Base-by-base conservation (phyloP, 2,888 invertebrate genomes). In the Drosophila longiperda region DNA sequence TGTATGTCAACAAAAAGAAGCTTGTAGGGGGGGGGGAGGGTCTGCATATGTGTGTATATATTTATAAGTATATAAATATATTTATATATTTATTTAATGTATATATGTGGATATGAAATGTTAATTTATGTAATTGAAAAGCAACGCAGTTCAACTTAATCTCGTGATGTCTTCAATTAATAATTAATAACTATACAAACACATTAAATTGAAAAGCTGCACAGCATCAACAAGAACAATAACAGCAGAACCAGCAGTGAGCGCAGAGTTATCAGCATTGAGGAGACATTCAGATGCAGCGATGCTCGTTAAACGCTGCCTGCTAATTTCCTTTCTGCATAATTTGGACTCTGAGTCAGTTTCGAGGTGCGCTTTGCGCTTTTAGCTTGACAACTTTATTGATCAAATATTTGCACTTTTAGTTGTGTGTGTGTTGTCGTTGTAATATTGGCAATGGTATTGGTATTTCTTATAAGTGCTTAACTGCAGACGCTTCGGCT, bases 111-210 rank as follows among this genome's bases (percentile, higher is more conserved):
- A 48, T 34, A 40, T 78, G 6, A 29, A 29, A 66, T 87, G 79
- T 80, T 73, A 77, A 73, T 85, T 84, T 85, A 85, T 85, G 84
- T 89, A 85, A 85, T 89, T 85, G 89, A 82, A 84, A 75, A 66
- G 65, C 34, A 54, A 65, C 61, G 55, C 42, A 63, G 69, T 78
- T 72, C 62, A 73, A 73, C 70, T 69, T 81, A 71, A 87, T 75
- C 87, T 83, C 76, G 82, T 74, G 82, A 84, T 82, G 79, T 53
- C 54, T 59, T 78, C 68, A 75, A 81, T 82, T 74, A 85, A 87
- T 77, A 53, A 54, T 59, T 65, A 45, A 23, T 23, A 32, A 60
- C 63, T 59, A 61, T 65, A 38, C 73, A 72, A 58, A n/a, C 45
- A 50, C 53, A 53, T 61, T 60, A 60, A 55, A 61, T 54, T 66